A percentile compares a stretch with the other conserved stretches of the same genome.
These are phyloP conservation scores for Kryptolebias marmoratus DNA, from an alignment of 2,113 vertebrate species.

Conservation along the genomic window DNA sequence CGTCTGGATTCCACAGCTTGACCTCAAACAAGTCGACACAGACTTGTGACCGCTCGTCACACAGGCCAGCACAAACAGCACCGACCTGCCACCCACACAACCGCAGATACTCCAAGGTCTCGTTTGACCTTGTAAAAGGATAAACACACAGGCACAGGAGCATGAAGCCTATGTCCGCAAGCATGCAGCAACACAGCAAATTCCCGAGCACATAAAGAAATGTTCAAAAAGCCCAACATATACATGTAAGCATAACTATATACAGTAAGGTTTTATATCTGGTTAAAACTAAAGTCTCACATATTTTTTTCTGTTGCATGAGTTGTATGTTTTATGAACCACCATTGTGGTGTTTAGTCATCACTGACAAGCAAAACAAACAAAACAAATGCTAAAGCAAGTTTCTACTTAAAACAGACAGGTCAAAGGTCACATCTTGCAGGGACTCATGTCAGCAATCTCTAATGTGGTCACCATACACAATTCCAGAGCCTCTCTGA, in stretches of 20 bases:
- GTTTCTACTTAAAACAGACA: not conserved
- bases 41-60: slow-evolving; percentile 55
- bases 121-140: slow-evolving; percentile 49
- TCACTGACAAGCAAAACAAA: slow-evolving; percentile 9
- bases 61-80: slow-evolving; percentile 37
- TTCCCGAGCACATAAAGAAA: not conserved
- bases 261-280: not conserved
- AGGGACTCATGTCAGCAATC: no score
- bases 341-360: slow-evolving; percentile 39
- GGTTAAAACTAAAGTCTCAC: not conserved
- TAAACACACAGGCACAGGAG: slow-evolving; percentile 32
- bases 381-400: slow-evolving; percentile 7
- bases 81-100: slow-evolving; percentile 50
- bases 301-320: no score
- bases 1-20: slow-evolving; percentile 79
- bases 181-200: slow-evolving; percentile 5
- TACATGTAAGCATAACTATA: not conserved
- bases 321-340: slow-evolving; percentile 32
- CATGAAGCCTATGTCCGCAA: slow-evolving; percentile 5
- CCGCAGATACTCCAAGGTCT: slow-evolving; percentile 41
- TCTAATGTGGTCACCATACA: no score
- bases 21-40: slow-evolving; percentile 63
- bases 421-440: no score
- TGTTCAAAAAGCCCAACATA: not conserved
- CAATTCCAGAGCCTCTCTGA: not conserved